phyloP scores from a whole-genome alignment of 2,113 vertebrate species.

The Rhodinocichla rosea region DNA sequence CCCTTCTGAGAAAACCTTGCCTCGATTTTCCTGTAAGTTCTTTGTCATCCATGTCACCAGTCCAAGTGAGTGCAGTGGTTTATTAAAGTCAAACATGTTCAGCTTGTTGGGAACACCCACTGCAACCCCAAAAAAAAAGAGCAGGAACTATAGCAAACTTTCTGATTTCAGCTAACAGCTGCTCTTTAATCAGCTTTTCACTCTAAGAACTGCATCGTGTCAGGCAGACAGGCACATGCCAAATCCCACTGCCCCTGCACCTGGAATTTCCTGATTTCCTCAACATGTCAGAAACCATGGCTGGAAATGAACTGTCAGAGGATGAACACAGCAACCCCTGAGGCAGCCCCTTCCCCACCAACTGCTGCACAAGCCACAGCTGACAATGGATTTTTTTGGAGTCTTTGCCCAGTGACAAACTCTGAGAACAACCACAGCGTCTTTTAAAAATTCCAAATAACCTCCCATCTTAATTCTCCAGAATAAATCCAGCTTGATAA shows the following conservation, averaged over 20 bases:
- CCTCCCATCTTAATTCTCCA: background rate
- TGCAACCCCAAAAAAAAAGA: background rate
- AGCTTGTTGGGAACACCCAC: background rate
- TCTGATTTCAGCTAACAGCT: conserved; percentile 68
- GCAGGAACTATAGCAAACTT: background rate
- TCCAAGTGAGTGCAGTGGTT: background rate
- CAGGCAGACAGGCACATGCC: background rate
- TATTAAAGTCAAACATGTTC: background rate
- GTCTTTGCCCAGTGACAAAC: background rate
- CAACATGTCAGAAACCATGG: background rate
- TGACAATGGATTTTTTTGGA: background rate
- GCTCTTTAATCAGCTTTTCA: conserved; percentile 17
- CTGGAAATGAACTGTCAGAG: background rate
- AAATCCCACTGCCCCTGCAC: conserved; percentile 24
- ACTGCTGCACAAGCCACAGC: background rate
- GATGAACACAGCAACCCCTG: background rate
- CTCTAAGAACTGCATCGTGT: background rate
- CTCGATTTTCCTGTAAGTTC: background rate
- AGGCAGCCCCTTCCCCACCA: background rate
- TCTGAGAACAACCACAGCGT: background rate
- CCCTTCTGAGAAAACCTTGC: background rate
- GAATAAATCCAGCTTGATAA: background rate
- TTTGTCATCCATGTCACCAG: background rate
- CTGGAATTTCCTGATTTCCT: conserved; percentile 26
- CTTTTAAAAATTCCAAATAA: background rate